These are phyloP conservation scores for Sinocyclocheilus rhinocerous DNA, from an alignment of 2,113 vertebrate species.

Conservation along the genomic window DNA sequence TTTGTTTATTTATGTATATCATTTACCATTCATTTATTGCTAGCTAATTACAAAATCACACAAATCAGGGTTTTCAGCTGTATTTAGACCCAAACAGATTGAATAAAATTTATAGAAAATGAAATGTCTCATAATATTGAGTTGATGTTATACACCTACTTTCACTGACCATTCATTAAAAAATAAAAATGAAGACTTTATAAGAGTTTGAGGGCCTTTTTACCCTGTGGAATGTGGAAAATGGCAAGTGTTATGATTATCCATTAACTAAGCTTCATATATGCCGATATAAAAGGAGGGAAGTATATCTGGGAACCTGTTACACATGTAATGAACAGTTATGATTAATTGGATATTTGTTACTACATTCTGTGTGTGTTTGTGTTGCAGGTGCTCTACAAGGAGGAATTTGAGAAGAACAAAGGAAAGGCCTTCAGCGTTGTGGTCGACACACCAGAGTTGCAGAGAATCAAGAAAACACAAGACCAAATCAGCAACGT, in stretches of 20 bases:
- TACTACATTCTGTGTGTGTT: not conserved
- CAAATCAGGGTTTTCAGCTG: not conserved
- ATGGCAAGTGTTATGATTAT: not conserved
- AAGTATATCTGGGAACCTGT: not conserved
- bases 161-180: not conserved
- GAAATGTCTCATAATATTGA: not conserved
- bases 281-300: not conserved
- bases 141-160: not conserved
- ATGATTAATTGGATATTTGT: not conserved
- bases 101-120: not conserved
- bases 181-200: not conserved
- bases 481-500: constrained; percentile 98
- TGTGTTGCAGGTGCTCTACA: constrained; percentile 87
- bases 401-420: constrained; percentile 97
- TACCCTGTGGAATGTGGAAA: not conserved
- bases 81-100: not conserved
- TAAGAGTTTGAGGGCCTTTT: not conserved
- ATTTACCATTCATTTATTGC: not conserved
- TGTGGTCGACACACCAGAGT: constrained; percentile 91
- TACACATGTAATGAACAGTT: not conserved
- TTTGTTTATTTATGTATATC: not conserved
- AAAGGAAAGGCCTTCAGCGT: constrained; percentile 94
- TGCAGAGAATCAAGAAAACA: constrained; percentile 94
- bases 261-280: not conserved
- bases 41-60: not conserved